These are phyloP conservation scores for Chascanopsetta lugubris DNA, from an alignment of 2,113 vertebrate species.

Conservation along the genomic window DNA sequence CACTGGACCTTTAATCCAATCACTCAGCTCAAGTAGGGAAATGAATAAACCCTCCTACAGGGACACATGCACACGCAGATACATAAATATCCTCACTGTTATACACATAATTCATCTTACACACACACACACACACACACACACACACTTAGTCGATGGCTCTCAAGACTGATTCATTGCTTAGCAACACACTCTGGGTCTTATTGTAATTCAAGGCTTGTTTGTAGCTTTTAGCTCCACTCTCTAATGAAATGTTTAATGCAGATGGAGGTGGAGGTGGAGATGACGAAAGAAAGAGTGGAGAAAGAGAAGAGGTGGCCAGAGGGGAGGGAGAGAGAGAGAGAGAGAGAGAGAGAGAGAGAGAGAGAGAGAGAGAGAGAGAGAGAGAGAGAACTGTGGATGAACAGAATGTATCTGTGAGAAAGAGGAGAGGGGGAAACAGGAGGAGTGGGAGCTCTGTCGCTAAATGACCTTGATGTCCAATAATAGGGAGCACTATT, in stretches of 20 bases:
- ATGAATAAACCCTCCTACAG: conserved; percentile 31
- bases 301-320: conserved; percentile 42
- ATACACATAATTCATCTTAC: conserved; percentile 21
- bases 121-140: conserved; percentile 22
- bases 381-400: conserved; percentile 27
- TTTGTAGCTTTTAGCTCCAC: conserved; percentile 87
- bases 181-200: conserved; percentile 84
- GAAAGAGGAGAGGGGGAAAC: background rate
- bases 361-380: conserved; percentile 20
- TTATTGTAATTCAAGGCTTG: conserved; percentile 88
- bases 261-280: conserved; percentile 71
- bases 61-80: background rate
- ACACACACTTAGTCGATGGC: conserved; percentile 25
- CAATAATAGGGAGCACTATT: conserved; percentile 32
- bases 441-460: conserved; percentile 28
- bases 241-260: conserved; percentile 87
- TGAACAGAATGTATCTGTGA: conserved; percentile 16
- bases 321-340: conserved; percentile 56
- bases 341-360: conserved; percentile 9
- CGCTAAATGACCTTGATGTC: conserved; percentile 62
- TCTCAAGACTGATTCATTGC: conserved; percentile 81
- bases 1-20: too few relatives aligned
- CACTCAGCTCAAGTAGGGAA: conserved; percentile 47
- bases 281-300: conserved; percentile 53
- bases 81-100: conserved; percentile 39